phyloP scores from a whole-genome alignment of 2,113 vertebrate species.

The Xiphias gladius region DNA sequence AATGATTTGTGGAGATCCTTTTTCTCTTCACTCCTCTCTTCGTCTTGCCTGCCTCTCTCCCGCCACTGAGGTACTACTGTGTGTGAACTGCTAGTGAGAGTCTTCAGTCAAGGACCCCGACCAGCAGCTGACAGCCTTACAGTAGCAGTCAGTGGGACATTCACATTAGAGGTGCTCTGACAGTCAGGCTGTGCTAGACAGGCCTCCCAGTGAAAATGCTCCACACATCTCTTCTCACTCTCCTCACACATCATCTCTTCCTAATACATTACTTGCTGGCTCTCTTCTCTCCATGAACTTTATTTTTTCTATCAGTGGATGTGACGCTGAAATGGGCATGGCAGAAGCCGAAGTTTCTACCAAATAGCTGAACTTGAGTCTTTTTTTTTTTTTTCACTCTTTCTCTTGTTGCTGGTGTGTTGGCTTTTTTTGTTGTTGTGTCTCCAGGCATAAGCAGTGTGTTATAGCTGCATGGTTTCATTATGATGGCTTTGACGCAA shows the following conservation, averaged over 20 bases:
- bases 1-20: constrained; percentile 78
- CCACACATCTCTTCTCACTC: constrained; percentile 54
- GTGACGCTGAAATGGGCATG: constrained; percentile 49
- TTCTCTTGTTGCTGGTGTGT: constrained; percentile 51
- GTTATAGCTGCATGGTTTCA: constrained; percentile 63
- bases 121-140: constrained; percentile 73
- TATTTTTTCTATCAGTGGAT: constrained; percentile 29
- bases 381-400: constrained; percentile 30
- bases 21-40: constrained; percentile 63
- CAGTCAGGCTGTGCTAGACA: constrained; percentile 65
- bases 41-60: constrained; percentile 46
- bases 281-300: constrained; percentile 55
- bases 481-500: constrained; percentile 76
- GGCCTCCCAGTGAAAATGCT: constrained; percentile 57
- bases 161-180: constrained; percentile 71
- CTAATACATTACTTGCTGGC: constrained; percentile 50
- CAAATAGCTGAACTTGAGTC: constrained; percentile 60
- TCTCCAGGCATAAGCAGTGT: constrained; percentile 67
- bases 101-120: constrained; percentile 73
- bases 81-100: constrained; percentile 73
- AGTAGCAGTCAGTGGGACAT: constrained; percentile 72
- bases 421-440: constrained; percentile 70
- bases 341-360: constrained; percentile 61
- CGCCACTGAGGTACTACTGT: constrained; percentile 57
- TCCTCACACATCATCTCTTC: constrained; percentile 59